Conservation (phyloP, 2,113 vertebrate species). For the Caracal caracal region DNA sequence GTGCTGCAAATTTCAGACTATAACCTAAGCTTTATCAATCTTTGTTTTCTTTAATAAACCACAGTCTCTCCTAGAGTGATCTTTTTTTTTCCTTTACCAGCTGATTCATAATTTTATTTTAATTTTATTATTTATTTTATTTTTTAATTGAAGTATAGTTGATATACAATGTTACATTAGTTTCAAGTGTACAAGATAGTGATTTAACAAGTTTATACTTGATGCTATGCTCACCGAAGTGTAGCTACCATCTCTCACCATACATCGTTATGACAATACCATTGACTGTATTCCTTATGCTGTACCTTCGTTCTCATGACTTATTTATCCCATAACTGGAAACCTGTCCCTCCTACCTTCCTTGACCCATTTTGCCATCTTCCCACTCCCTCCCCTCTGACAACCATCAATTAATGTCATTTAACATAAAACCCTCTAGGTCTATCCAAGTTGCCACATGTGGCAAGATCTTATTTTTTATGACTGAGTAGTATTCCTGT, state of each 20-base stretch:
- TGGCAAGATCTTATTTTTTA: not conserved
- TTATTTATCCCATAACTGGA: not conserved
- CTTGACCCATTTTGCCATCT: not conserved
- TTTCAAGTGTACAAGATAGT: not conserved
- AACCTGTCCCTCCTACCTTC: too few species aligned
- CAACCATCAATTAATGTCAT: not conserved
- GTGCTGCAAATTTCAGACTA: not conserved
- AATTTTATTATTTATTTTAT: not conserved
- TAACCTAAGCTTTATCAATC: not conserved
- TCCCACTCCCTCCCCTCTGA: not conserved
- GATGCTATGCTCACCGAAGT: not conserved
- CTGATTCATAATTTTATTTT: not conserved
- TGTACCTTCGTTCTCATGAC: not conserved
- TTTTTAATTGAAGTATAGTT: not conserved
- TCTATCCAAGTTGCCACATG: not conserved
- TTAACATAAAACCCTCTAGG: not conserved
- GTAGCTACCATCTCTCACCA: not conserved
- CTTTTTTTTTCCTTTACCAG: not conserved
- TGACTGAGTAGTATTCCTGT: not conserved
- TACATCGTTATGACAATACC: not conserved
- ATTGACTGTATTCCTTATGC: not conserved
- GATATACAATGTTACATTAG: not conserved
- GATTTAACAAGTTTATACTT: not conserved
- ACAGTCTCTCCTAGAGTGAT: not conserved
- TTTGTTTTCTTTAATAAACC: constrained; percentile 16